phyloP scores from a whole-genome alignment of 2,113 vertebrate species.

The Alexandromys fortis region DNA sequence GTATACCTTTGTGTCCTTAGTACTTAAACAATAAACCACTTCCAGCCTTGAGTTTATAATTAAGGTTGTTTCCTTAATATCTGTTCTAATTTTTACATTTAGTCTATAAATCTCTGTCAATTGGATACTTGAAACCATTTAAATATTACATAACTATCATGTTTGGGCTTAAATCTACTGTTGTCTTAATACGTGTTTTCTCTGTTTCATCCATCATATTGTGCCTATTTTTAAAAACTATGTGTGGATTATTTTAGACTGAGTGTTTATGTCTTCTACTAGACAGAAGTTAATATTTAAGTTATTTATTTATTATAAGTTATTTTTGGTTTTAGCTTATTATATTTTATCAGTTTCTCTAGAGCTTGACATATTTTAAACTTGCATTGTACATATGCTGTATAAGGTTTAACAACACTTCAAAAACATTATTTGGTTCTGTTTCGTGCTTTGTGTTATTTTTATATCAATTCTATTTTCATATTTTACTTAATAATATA shows the following conservation, averaged over 20 bases:
- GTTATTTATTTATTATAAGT: neutral
- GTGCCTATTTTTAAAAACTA: neutral
- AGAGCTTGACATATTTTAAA: neutral
- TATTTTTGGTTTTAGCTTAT: neutral
- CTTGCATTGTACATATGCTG: neutral
- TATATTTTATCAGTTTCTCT: neutral
- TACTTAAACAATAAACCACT: neutral
- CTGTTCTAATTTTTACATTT: neutral
- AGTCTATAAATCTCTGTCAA: neutral
- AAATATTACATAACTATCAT: neutral
- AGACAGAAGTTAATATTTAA: neutral
- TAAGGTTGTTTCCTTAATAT: neutral
- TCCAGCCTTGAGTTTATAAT: neutral
- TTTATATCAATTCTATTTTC: neutral
- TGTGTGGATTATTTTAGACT: neutral
- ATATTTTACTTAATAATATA: neutral
- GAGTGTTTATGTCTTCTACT: neutral
- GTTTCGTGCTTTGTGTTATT: neutral
- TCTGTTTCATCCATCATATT: neutral
- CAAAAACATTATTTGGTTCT: neutral
- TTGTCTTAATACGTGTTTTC: neutral
- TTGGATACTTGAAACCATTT: neutral
- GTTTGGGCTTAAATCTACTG: neutral
- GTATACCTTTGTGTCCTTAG: neutral
- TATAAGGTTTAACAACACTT: neutral